Percentiles rank a stretch among this genome's conserved stretches.
Evolutionary conservation across 2,797 vertebrate species (phyloP).

Genomic region (Emydoidea blandingii): DNA sequence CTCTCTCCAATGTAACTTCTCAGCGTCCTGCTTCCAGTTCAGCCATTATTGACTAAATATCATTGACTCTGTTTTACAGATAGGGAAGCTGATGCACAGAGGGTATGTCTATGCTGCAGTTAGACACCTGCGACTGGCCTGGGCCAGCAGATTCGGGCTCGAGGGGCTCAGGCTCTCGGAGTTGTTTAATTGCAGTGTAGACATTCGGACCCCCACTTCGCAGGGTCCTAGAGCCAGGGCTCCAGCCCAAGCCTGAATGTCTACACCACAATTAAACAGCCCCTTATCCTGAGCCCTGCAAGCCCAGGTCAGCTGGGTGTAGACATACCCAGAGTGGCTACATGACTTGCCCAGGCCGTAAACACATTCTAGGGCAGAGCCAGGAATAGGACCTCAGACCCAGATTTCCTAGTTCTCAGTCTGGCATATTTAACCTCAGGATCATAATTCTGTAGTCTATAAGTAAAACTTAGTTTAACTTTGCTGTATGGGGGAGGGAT

Average conservation of each 20-base stretch:
- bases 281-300: background rate
- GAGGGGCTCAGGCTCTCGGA: accelerated
- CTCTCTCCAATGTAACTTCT: slow-evolving; percentile 49
- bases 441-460: background rate
- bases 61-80: background rate
- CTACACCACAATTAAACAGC: background rate
- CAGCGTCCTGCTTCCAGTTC: slow-evolving; percentile 17
- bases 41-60: background rate
- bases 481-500: background rate
- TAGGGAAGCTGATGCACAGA: background rate
- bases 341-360: background rate
- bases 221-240: background rate
- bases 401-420: background rate
- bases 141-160: background rate
- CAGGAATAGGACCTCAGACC: background rate
- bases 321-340: background rate
- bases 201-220: accelerated
- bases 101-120: background rate
- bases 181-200: background rate
- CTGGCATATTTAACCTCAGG: background rate
- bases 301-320: background rate
- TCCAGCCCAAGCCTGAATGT: background rate
- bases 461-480: background rate
- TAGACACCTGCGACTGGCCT: background rate
- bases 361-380: background rate